A percentile compares a stretch with the other conserved stretches of the same genome.
phyloP scores from a whole-genome alignment of 2,888 invertebrate genomes.

The Hirtodrosophila duncani region DNA sequence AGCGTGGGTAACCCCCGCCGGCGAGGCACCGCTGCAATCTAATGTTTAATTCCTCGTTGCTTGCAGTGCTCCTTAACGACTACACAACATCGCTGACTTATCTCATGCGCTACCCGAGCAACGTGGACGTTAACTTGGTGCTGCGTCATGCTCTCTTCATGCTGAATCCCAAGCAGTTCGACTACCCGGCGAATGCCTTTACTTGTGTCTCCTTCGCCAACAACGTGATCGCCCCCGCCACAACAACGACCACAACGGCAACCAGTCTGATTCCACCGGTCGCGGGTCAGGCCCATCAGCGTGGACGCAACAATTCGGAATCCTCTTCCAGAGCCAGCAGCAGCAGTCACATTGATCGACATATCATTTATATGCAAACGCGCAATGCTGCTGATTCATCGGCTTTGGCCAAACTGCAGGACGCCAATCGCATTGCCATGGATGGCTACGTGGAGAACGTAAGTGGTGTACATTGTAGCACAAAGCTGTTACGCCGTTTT shows the following conservation, averaged over 20 bases:
- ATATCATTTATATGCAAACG: conserved; percentile 67
- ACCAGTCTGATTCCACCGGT: not conserved
- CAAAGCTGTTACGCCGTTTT: fast-evolving
- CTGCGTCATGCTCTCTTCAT: conserved; percentile 82
- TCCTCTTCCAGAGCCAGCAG: conserved; percentile 12
- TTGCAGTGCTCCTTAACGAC: conserved; percentile 81
- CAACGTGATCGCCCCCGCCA: not conserved
- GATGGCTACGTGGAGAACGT: conserved; percentile 79
- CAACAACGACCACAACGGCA: too few relatives aligned
- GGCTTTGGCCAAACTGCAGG: conserved; percentile 62
- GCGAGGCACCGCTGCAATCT: not conserved
- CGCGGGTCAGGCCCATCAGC: not conserved
- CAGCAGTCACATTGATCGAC: conserved; percentile 57
- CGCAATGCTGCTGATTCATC: conserved; percentile 70
- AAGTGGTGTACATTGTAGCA: conserved; percentile 8
- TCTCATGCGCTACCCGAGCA: conserved; percentile 84
- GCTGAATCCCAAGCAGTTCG: conserved; percentile 78
- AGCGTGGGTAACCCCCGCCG: conserved; percentile 80
- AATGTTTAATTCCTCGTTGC: not conserved
- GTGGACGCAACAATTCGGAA: conserved; percentile 41
- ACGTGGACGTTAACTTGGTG: conserved; percentile 82
- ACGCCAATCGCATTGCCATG: conserved; percentile 72
- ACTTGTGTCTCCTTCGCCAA: conserved; percentile 55
- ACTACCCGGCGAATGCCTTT: conserved; percentile 75
- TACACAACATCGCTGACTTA: conserved; percentile 83